phyloP scores from a whole-genome alignment of 1,140 invertebrate genomes.

The Drosophila tsacasi region DNA sequence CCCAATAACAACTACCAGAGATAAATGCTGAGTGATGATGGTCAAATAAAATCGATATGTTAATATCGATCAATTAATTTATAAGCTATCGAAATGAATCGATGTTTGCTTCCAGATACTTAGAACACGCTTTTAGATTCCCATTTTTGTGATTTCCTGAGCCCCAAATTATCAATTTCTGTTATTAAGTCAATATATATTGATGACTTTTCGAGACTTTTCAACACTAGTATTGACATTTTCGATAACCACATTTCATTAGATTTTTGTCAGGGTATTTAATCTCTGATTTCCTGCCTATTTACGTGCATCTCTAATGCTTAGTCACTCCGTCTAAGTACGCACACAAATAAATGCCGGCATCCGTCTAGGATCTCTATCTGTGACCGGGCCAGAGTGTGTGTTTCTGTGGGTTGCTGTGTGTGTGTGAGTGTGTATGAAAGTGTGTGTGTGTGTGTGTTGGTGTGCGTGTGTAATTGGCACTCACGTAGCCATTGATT shows the following conservation, averaged over 20 bases:
- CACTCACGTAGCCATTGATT: conserved; percentile 74
- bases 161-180: background rate
- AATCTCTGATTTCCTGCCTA: background rate
- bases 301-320: conserved; percentile 21
- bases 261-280: background rate
- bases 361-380: conserved; percentile 2
- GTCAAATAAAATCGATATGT: conserved; percentile 3
- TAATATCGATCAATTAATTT: background rate
- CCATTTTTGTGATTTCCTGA: too few species aligned
- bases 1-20: conserved; percentile 56
- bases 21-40: conserved; percentile 15
- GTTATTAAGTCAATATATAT: background rate
- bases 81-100: background rate
- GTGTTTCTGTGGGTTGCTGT: background rate
- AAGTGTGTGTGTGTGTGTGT: background rate
- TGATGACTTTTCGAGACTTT: background rate
- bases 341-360: conserved; percentile 32
- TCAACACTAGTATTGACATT: background rate
- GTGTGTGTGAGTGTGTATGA: background rate
- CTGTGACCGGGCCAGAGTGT: conserved; percentile 1
- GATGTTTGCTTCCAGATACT: background rate
- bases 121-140: too few species aligned
- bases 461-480: conserved; percentile 56
- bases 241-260: background rate
- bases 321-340: conserved; percentile 34